A percentile compares a stretch with the other conserved stretches of the same genome.
phyloP scores from a whole-genome alignment of 2,113 vertebrate species.

The Solenodon paradoxus region DNA sequence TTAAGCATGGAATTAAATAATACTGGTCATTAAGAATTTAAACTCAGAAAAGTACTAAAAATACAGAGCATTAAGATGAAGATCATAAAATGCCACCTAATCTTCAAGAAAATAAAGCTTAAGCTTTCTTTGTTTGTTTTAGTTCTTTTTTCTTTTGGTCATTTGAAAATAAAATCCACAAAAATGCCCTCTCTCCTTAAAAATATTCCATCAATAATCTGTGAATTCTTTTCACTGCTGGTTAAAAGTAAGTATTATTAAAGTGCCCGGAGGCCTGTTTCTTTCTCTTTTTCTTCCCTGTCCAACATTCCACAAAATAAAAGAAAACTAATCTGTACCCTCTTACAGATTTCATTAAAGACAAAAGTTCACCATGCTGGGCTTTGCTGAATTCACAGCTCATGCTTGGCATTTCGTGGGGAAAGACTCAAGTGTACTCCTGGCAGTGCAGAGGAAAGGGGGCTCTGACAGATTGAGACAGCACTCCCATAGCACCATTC shows the following conservation, averaged over 20 bases:
- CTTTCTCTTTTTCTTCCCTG: conserved; percentile 33
- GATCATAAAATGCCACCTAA: background rate
- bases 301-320: conserved; percentile 50
- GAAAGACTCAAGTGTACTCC: background rate
- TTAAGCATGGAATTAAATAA: background rate
- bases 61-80: background rate
- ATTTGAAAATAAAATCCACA: conserved; percentile 42
- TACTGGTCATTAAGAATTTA: background rate
- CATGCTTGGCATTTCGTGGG: background rate
- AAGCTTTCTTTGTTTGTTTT: background rate
- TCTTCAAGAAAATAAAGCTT: background rate
- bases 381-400: background rate
- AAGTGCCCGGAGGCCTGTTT: background rate
- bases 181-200: conserved; percentile 49
- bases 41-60: conserved; percentile 16
- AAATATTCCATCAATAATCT: conserved; percentile 32
- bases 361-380: background rate
- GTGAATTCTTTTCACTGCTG: conserved; percentile 45
- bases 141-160: background rate
- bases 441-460: background rate
- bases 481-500: fast-evolving
- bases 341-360: background rate
- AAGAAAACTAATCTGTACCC: conserved; percentile 19
- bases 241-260: conserved; percentile 32
- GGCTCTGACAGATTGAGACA: background rate